phyloP scores from a whole-genome alignment of 2,797 vertebrate genomes.

The Schizopygopsis malacanthus region DNA sequence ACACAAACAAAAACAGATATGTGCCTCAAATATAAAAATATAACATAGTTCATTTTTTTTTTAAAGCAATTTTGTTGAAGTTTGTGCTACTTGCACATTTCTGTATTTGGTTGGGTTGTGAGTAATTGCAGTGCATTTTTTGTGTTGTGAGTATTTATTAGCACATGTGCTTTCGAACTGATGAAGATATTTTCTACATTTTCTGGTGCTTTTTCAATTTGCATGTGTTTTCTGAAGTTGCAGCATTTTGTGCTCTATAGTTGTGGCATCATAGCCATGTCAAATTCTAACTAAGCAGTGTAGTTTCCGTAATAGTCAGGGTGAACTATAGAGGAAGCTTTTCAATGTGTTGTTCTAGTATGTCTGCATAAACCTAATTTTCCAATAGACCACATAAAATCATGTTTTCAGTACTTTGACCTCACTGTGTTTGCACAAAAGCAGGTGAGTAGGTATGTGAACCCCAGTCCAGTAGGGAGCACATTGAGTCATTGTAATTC shows the following conservation, averaged over 20 bases:
- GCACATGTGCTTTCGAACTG: neutral
- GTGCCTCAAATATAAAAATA: too few species aligned
- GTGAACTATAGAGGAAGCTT: neutral
- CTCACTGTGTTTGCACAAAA: neutral
- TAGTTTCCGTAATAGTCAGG: neutral
- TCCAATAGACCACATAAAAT: neutral
- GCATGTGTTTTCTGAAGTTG: neutral
- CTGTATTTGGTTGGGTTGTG: neutral
- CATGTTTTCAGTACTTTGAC: neutral
- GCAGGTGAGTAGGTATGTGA: constrained; percentile 9
- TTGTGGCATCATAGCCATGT: neutral
- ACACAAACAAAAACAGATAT: too few species aligned
- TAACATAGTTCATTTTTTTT: too few species aligned
- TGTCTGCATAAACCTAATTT: neutral
- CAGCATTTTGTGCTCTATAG: neutral
- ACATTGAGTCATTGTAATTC: neutral
- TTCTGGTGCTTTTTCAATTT: neutral
- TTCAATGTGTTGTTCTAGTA: neutral
- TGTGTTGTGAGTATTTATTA: neutral
- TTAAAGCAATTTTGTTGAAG: too few species aligned
- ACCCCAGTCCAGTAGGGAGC: neutral
- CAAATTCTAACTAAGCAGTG: neutral
- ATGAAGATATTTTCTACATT: neutral
- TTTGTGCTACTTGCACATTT: neutral
- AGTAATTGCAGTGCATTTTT: neutral